Base-by-base conservation (phyloP, 2,888 invertebrate species). In the Polymixis flavicincta region DNA sequence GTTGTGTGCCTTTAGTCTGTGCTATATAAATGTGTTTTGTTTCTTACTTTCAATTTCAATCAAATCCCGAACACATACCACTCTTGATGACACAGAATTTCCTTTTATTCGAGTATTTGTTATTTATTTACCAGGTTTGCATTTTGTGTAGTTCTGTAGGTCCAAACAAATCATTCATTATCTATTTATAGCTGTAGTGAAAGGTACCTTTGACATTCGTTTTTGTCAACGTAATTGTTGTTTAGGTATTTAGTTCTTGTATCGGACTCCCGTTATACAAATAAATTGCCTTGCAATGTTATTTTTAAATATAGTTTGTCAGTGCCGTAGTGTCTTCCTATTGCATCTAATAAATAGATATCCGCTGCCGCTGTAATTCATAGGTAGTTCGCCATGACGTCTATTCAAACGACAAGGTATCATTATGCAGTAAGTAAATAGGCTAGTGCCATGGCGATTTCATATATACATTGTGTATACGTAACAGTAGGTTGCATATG, bases 391-490 rank as follows among this genome's bases (percentile, higher is more conserved):
- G 37, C 37, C 2, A 55, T 65, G 60, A 66, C 22, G 22, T 25
- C 50, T 32, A 61, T 74, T 42, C 50, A 66, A 60, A 37, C 22
- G 60, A 11, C 28, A 65, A 22, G 7, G 60, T 74, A 66, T 61
- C 25, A 80, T 80, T 78, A 60, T 61, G 28, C 54, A 13, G 74
- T 59, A 77, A 13, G 74, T 59, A 77, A 80, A 73, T 73, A 80
- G 52, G n/a, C 37, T 54, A 63, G 8, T n/a, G 25, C 6, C 45
- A 77, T 80, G 63, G 74, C 63, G 57, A 28, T 80, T 57, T 57
- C 32, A 64, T n/a, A n/a, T n/a, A n/a, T n/a, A n/a, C n/a, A n/a
- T 80, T 80, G 63, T 71, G n/a, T n/a, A 42, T 42, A 28, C 8
- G 54, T 55, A 71, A 63, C 79, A 42, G 55, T 42, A 17, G 3